Evolutionary conservation across 2,797 vertebrate species (phyloP).

Genomic region (Sebastes trivittatus): DNA sequence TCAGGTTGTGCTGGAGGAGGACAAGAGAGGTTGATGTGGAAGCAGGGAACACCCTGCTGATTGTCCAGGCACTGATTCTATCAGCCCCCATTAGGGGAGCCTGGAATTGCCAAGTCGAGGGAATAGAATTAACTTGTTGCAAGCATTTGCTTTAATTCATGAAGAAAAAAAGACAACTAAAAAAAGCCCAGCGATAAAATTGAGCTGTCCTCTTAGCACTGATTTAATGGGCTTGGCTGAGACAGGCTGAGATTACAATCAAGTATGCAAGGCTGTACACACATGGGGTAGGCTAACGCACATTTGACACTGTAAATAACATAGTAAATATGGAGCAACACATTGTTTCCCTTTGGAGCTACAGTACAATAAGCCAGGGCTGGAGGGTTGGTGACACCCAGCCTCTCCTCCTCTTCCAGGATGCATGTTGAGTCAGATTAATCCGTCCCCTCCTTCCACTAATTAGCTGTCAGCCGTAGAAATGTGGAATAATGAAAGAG

Average conservation of each 20-base stretch:
- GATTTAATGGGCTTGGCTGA: constrained; percentile 50
- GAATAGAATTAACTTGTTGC: constrained; percentile 53
- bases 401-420: not conserved
- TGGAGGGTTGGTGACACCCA: not conserved
- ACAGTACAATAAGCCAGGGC: not conserved
- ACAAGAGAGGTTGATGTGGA: constrained; percentile 35
- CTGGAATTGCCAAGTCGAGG: constrained; percentile 39
- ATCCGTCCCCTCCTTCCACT: constrained; percentile 19
- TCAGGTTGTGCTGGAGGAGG: constrained; percentile 39
- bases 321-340: constrained; percentile 25
- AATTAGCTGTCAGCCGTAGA: constrained; percentile 56
- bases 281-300: not conserved
- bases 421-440: constrained; percentile 41
- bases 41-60: constrained; percentile 64
- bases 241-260: constrained; percentile 55
- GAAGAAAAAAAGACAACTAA: not conserved
- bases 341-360: not conserved
- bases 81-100: constrained; percentile 60
- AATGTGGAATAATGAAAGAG: constrained; percentile 52
- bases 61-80: constrained; percentile 69
- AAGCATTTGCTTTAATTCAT: constrained; percentile 54
- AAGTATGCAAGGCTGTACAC: constrained; percentile 15
- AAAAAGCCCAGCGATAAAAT: constrained; percentile 28
- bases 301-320: constrained; percentile 16
- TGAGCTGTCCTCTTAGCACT: constrained; percentile 37